Conservation (phyloP, 2,888 invertebrate species). For the Drosophila robusta region DNA sequence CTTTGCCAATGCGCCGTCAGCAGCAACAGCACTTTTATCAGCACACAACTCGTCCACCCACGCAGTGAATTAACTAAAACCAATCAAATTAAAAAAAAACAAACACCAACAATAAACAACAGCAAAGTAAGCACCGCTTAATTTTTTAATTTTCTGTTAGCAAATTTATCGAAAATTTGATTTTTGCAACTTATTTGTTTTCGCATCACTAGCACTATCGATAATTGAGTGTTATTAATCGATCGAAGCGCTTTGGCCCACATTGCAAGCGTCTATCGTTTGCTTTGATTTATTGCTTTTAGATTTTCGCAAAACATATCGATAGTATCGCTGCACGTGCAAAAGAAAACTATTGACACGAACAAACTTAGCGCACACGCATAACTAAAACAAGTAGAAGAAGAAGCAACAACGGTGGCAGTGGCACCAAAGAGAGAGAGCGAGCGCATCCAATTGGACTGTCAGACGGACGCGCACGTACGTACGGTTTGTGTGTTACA, state of each 20-base stretch:
- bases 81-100: slow-evolving; percentile 30
- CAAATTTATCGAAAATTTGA: not conserved
- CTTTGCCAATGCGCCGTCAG: slow-evolving; percentile 57
- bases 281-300: slow-evolving; percentile 25
- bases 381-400: slow-evolving; percentile 53
- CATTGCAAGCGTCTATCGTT: slow-evolving; percentile 5
- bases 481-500: slow-evolving; percentile 60
- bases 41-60: slow-evolving; percentile 77
- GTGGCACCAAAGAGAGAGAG: slow-evolving; percentile 32
- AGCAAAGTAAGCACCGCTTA: slow-evolving; percentile 77
- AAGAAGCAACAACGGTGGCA: slow-evolving; percentile 30
- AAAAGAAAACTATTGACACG: slow-evolving; percentile 55
- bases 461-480: slow-evolving; percentile 63
- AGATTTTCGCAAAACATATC: slow-evolving; percentile 30
- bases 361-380: slow-evolving; percentile 59
- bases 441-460: slow-evolving; percentile 62
- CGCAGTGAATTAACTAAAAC: slow-evolving; percentile 62
- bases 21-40: slow-evolving; percentile 72
- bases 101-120: slow-evolving; percentile 53
- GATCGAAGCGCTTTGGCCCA: slow-evolving; percentile 25
- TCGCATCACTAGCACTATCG: slow-evolving; percentile 62
- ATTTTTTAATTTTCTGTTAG: slow-evolving; percentile 28
- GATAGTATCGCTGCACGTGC: slow-evolving; percentile 62
- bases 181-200: slow-evolving; percentile 45
- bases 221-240: slow-evolving; percentile 40